Evolutionary conservation across 2,113 vertebrate species (phyloP), one percentile per base, ranked within the genome.

Genomic region (Pomatostomus ruficeps): DNA sequence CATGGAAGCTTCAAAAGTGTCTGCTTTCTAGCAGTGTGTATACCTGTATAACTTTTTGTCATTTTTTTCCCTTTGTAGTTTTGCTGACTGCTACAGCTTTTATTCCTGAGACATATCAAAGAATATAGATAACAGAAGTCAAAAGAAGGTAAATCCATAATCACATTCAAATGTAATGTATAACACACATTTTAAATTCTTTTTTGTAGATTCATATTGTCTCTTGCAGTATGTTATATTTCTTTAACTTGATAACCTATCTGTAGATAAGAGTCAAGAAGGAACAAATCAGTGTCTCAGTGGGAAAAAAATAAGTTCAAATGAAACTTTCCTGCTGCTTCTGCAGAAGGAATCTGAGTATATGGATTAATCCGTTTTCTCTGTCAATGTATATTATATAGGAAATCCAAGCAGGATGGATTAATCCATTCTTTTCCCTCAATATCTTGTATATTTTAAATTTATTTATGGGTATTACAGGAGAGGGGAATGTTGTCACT

Each of bases 121-220:
- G 85, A 75, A 80, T 70, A 85, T 10, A 95, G 79, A 89, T 88
- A 96, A 93, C 63, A 88, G 66, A 91, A 94, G 63, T 85, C 67
- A 96, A 91, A 90, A 81, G 90, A 94, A 93, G n/a, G 55, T 85
- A 95, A 90, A 94, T 91, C 78, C 82, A 68, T 86, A 91, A 91
- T 80, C 13, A 2, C n/a, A 86, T 95, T 92, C 59, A 91, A 93
- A 93, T 67, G 18, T 67, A 70, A 14, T 52, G 24, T 48, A 67
- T 65, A 93, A 79, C 19, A 55, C 7, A 78, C 4, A 42, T 84
- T 90, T 67, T 1, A 28, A 87, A 57, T 25, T 51, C 40, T 87
- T 90, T 89, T 96, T 74, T 51, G 36, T 23, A 33, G n/a, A 20
- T 72, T 57, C 49, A 40, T 68, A 71, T 70, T 59, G 82, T 61